phyloP scores from a whole-genome alignment of 2,797 vertebrate genomes.

The Myotis findleyi region DNA sequence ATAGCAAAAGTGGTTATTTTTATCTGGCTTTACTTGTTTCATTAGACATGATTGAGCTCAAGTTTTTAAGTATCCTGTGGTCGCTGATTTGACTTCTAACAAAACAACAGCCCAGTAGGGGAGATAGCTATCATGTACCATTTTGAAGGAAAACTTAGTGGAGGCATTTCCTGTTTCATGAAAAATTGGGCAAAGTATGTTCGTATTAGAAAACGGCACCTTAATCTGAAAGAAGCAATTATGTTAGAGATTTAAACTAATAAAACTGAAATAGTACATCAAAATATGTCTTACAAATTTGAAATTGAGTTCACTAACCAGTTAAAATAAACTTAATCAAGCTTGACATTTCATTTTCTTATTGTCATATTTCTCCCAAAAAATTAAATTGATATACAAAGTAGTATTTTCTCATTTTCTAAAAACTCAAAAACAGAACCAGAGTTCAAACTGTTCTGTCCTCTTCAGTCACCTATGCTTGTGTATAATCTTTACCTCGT shows the following conservation, averaged over 20 bases:
- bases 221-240: constrained; percentile 78
- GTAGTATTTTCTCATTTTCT: constrained; percentile 82
- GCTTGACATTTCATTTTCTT: constrained; percentile 86
- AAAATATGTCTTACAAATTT: constrained; percentile 79
- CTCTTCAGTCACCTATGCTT: constrained; percentile 47
- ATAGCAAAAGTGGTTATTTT: constrained; percentile 55
- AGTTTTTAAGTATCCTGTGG: neutral
- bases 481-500: constrained; percentile 34
- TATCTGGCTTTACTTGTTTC: constrained; percentile 53
- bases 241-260: constrained; percentile 79
- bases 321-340: constrained; percentile 85
- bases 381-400: constrained; percentile 81
- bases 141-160: constrained; percentile 63
- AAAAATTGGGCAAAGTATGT: constrained; percentile 77
- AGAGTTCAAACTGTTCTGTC: constrained; percentile 62
- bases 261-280: constrained; percentile 77
- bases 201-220: constrained; percentile 76
- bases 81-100: constrained; percentile 50
- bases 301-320: constrained; percentile 83
- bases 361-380: constrained; percentile 79
- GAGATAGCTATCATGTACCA: constrained; percentile 54
- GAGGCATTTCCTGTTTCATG: constrained; percentile 58
- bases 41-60: constrained; percentile 48
- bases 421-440: constrained; percentile 55
- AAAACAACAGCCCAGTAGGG: constrained; percentile 35